Evolutionary conservation across 2,113 vertebrate species (phyloP), one percentile per base, ranked within the genome.

Genomic region (Epinephelus moara): DNA sequence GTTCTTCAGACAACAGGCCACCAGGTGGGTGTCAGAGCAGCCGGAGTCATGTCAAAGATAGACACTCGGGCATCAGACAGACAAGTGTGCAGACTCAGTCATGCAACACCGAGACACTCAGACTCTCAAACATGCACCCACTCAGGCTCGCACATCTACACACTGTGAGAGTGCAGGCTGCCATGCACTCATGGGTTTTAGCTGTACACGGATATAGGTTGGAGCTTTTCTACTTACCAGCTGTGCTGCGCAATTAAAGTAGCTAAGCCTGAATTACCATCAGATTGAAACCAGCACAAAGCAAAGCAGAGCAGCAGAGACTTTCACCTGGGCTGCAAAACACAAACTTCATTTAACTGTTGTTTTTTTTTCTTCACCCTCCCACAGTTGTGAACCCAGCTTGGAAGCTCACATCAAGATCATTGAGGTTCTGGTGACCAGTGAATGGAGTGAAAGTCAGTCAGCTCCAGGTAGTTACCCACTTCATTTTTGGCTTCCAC

Each of bases 371-470:
- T 8, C 3, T 10, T 27, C n/a, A 62, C 56, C 4, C 13, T 42
- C 15, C 88, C 75, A 3, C 93, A 99, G 98, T 84, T 96, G 97
- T 89, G 98, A 99, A 93, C 96, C 95, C 63, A 95, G 95, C 92
- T 91, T 94, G 25, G 98, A 99, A 79, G 92, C 95, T 84, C 96
- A 97, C 94, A 86, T 96, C 89, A 97, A 97, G 94, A 97, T 97
- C 67, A 85, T 98, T 23, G 98, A 99, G 92, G 93, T 96, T 89
- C 96, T 99, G 94, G 97, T 99, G 91, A 94, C 95, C 89, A 97
- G 96, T 15, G 98, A 99, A 93, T 96, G 95, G 96, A 96, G 94
- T 88, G 98, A 98, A 71, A 96, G 88, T 91, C 98, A 97, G 88
- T 93, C 96, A 11, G 97, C 97, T 92, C 98, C 98, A 97, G 98